Percentiles rank a stretch among this genome's conserved stretches.
phyloP scores from a whole-genome alignment of 2,113 vertebrate genomes.

The Crotalus viridis region DNA sequence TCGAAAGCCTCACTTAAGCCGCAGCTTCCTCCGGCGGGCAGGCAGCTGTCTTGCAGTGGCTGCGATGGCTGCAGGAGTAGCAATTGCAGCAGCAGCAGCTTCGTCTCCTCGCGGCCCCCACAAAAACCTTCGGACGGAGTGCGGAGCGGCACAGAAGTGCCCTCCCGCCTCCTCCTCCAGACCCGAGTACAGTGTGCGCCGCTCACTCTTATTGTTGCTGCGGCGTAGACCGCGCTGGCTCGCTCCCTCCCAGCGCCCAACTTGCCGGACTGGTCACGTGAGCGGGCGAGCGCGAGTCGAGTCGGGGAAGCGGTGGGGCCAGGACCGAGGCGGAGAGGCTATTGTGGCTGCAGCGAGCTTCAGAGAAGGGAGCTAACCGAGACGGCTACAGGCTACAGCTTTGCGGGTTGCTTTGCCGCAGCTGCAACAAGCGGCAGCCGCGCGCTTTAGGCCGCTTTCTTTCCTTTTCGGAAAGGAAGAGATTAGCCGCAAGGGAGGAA shows the following conservation, averaged over 20 bases:
- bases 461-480: background rate
- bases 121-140: background rate
- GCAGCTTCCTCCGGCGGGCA: background rate
- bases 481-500: background rate
- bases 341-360: background rate
- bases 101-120: background rate
- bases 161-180: background rate
- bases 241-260: background rate
- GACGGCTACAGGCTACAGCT: background rate
- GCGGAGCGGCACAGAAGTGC: background rate
- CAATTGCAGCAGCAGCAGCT: background rate
- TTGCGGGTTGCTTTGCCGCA: background rate
- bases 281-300: background rate
- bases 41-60: background rate
- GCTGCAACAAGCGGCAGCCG: background rate
- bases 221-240: background rate
- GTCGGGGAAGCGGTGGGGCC: background rate
- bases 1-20: background rate
- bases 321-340: background rate
- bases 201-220: slow-evolving; percentile 9
- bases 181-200: background rate
- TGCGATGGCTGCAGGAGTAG: background rate
- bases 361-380: background rate
- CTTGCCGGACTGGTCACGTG: slow-evolving; percentile 30
- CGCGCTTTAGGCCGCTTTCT: background rate